phyloP scores from a whole-genome alignment of 1,140 invertebrate genomes.

The Mylabris phalerata region DNA sequence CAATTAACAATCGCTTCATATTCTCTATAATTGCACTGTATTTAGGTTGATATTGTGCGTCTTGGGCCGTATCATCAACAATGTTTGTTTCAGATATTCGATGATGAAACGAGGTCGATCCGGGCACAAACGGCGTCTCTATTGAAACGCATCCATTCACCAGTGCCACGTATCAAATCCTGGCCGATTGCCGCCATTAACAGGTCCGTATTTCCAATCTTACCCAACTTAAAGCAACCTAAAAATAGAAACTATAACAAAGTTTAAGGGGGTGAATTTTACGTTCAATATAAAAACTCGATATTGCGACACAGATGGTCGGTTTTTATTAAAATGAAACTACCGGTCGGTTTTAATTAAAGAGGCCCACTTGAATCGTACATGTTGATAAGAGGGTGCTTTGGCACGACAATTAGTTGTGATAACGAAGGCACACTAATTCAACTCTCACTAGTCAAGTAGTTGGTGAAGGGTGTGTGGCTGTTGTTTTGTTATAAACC shows the following conservation, averaged over 20 bases:
- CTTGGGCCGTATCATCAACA: not conserved
- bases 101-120: constrained; percentile 71
- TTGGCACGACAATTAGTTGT: too few relatives aligned
- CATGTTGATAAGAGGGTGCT: not conserved
- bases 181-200: constrained; percentile 11
- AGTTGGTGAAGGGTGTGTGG: too few relatives aligned
- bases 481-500: not conserved
- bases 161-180: constrained; percentile 50
- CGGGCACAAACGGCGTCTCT: constrained; percentile 67
- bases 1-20: not conserved
- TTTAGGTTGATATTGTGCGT: not conserved
- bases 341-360: not conserved
- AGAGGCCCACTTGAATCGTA: not conserved
- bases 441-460: too few relatives aligned
- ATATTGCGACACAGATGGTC: too few relatives aligned
- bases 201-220: constrained; percentile 5
- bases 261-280: not conserved
- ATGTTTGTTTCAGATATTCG: constrained; percentile 57
- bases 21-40: not conserved
- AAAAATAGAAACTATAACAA: not conserved
- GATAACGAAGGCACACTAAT: too few relatives aligned
- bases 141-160: constrained; percentile 62
- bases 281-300: not conserved
- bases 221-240: not conserved
- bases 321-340: not conserved